Base-by-base conservation (phyloP, 2,113 vertebrate genomes). In the Leptobrachium ailaonicum region DNA sequence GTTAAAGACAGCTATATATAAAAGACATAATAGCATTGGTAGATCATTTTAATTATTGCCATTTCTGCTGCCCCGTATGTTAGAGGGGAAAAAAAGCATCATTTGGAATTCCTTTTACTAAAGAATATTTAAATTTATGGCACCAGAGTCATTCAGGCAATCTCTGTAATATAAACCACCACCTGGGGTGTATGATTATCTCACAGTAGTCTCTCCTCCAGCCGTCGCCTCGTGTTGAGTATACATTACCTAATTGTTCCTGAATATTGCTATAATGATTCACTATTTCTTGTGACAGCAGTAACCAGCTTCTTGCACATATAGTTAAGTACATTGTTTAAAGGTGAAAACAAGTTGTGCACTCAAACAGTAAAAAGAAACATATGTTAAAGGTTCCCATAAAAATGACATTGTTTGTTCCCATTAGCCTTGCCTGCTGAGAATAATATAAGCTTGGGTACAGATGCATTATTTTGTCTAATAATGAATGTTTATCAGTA, bases 231-330 rank as follows among this genome's bases (percentile, higher is more conserved):
- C 79, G 62, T 81, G 79, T 75, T 69, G 79, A 10, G 79, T 68
- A 63, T 75, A 73, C 43, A 32, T 81, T 75, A 53, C 64, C 47
- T 81, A 81, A 81, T 75, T 81, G 64, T 75, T 75, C 42, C 72
- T 75, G 72, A 75, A 81, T 81, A 81, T 81, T 81, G 71, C 42
- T 81, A 75, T 81, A 75, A 81, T 81, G 79, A 81, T 81, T 74
- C 79, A 69, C 64, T 60, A 66, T 81, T 81, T 41, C 66, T 75
- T 81, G 42, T 42, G 66, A 58, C 72, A 68, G 71, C 58, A 69
- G 73, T 81, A 69, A 75, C 79, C 79, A 75, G 64, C 71, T 69
- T 71, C 53, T 81, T 81, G 54, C 66, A 75, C 71, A 74, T 53
- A 69, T 81, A 74, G 71, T 62, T 75, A 81, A 75, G 13, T 74